Evolutionary conservation across 2,797 vertebrate species (phyloP), one percentile per base, ranked within the genome.

Genomic region (Pipistrellus pygmaeus): DNA sequence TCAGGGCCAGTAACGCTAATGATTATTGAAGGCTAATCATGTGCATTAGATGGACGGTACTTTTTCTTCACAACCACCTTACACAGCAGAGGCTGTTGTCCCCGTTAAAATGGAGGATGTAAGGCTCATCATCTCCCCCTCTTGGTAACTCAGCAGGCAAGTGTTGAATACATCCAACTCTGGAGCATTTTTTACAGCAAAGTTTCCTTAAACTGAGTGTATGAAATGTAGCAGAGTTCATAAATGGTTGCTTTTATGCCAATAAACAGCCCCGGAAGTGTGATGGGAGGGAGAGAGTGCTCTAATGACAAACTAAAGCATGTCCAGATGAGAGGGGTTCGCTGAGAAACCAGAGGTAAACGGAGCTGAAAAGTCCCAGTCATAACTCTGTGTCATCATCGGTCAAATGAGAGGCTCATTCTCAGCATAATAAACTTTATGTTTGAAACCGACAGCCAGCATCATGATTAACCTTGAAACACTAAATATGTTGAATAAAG

Each of bases 401-500:
- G 12, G 46, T n/a, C 38, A 53, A 68, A 57, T 21, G 44, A 87
- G 64, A 66, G 25, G n/a, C 38, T 92, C 41, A 13, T 88, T 90
- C n/a, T 80, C 64, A 51, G 23, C 10, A 3, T 57, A 53, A 76
- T 78, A 73, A 57, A 93, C 92, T 72, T 48, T 41, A 83, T 51
- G 9, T 82, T 93, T 64, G 75, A 82, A 94, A 46, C 64, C 25
- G n/a, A 12, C 8, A 73, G 10, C 48, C 48, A 78, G 17, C 75
- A 32, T 94, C 53, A 53, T 35, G 20, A 82, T 94, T 85, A 91
- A 35, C 44, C 55, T 25, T 32, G 46, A 94, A 94, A 78, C 3
- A 30, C 64, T 60, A 38, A 69, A 25, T 87, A 30, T 93, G 73
- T 85, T 71, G 51, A 93, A 44, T 55, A 82, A 90, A 91, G 51